Percentiles rank a stretch among this genome's conserved stretches.
Conservation (phyloP, 2,113 vertebrate genomes). For the Lophura nycthemera region DNA sequence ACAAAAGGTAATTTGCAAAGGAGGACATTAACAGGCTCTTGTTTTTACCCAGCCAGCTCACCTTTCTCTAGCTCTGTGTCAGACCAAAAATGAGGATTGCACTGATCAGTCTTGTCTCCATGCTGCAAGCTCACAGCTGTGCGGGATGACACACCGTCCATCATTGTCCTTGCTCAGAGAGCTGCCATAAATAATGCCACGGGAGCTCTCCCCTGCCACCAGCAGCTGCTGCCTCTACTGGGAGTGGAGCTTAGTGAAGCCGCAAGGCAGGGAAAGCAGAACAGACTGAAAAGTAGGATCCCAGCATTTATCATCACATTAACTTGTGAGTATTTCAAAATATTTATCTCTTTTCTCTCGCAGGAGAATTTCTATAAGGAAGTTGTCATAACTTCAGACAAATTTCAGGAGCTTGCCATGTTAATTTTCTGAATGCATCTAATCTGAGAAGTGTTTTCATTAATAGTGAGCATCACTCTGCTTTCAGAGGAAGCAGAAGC, state of each 20-base stretch:
- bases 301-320: conserved; percentile 34
- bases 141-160: conserved; percentile 46
- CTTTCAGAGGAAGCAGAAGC: not conserved
- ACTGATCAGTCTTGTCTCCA: not conserved
- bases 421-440: not conserved
- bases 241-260: conserved; percentile 19
- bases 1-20: not conserved
- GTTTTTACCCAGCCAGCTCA: conserved; percentile 14
- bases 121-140: conserved; percentile 61
- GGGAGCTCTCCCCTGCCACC: conserved; percentile 47
- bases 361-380: conserved; percentile 26
- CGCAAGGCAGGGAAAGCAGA: conserved; percentile 46
- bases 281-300: conserved; percentile 42
- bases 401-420: not conserved
- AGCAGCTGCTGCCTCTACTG: conserved; percentile 62
- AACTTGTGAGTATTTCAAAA: conserved; percentile 43
- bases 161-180: conserved; percentile 65
- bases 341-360: conserved; percentile 21
- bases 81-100: conserved; percentile 53
- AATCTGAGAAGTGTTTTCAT: not conserved
- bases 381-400: conserved; percentile 14
- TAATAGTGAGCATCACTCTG: not conserved
- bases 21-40: conserved; percentile 8
- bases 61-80: conserved; percentile 33
- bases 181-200: conserved; percentile 75